Evolutionary conservation across 2,113 vertebrate genomes (phyloP), one percentile per base, ranked within the genome.

Genomic region (Centrocercus urophasianus): DNA sequence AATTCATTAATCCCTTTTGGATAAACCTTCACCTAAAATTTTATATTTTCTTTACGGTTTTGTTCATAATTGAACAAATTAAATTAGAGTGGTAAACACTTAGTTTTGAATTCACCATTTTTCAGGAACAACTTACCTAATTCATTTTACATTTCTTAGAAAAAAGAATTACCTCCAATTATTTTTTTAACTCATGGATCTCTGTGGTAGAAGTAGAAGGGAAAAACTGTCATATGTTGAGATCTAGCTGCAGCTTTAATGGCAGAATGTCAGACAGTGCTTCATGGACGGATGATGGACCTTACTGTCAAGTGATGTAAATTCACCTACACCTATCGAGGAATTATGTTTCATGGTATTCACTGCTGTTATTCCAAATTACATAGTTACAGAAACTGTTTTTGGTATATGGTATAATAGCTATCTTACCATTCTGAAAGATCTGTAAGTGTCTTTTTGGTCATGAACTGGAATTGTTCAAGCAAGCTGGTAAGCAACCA

Each of bases 381-480:
- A 69, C 19, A 42, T 24, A 25, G 86, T 56, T 27, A 66, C 16
- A 92, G 64, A 70, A 86, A 85, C 30, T 63, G 67, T 15, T 9
- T 28, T 60, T 20, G 83, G 56, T 6, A 64, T 40, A 79, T 27
- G 15, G 54, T 6, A 6, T 18, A 66, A 89, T 42, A 96, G 57
- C 66, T 90, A 28, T 93, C 97, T 97, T 98, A 98, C 98, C 97
- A 89, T 96, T 96, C 92, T 69, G 94, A 77, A 72, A 90, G 65
- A 73, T 88, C 83, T 66, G 71, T 76, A 15, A 81, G 86, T 80
- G 83, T 11, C 71, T 93, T 93, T 93, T 96, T 93, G 89, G 95
- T 96, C 86, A 85, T 52, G 76, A 97, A 74, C 82, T 96, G 97
- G 93, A 98, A 96, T 60, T 97, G 97, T 45, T 98, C 89, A 94